Conservation (phyloP, 2,888 invertebrate species). For the Himalopsyche tibetana region DNA sequence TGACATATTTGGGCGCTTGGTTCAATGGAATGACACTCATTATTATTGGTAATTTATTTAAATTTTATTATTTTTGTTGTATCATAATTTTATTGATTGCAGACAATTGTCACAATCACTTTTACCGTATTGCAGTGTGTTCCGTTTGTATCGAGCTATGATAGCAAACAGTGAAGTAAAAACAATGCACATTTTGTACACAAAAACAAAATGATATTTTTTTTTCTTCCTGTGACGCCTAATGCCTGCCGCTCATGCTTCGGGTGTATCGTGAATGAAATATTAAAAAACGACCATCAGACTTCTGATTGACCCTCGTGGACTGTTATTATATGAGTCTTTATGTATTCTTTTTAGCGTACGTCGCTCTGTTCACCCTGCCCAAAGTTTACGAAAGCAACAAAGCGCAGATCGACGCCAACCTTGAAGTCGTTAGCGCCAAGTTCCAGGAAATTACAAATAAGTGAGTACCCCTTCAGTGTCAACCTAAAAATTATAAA, state of each 20-base stretch:
- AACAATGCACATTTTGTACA: no score
- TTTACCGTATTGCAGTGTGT: no score
- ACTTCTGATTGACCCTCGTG: constrained; percentile 51
- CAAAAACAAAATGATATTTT: no score
- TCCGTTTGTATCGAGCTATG: no score
- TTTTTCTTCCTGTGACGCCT: no score
- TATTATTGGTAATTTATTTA: constrained; percentile 85
- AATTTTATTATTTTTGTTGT: no score
- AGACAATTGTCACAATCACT: background rate
- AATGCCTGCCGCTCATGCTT: no score
- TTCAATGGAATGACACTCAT: constrained; percentile 99
- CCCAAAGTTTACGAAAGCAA: constrained; percentile 98
- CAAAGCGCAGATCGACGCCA: constrained; percentile 94
- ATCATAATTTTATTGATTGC: background rate
- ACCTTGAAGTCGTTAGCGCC: constrained; percentile 90
- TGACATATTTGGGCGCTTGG: constrained; percentile 98
- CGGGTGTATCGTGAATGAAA: no score
- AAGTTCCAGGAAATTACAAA: constrained; percentile 92
- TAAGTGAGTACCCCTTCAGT: constrained; percentile 81
- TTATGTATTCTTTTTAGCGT: constrained; percentile 79
- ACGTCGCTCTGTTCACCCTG: constrained; percentile 94
- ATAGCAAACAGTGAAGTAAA: no score
- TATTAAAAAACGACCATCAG: background rate
- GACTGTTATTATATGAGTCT: no score
- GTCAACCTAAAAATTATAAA: background rate